A percentile compares a stretch with the other conserved stretches of the same genome.
Conservation (phyloP, 35 echinoderm and acorn worm species). For the Amphiura filiformis region DNA sequence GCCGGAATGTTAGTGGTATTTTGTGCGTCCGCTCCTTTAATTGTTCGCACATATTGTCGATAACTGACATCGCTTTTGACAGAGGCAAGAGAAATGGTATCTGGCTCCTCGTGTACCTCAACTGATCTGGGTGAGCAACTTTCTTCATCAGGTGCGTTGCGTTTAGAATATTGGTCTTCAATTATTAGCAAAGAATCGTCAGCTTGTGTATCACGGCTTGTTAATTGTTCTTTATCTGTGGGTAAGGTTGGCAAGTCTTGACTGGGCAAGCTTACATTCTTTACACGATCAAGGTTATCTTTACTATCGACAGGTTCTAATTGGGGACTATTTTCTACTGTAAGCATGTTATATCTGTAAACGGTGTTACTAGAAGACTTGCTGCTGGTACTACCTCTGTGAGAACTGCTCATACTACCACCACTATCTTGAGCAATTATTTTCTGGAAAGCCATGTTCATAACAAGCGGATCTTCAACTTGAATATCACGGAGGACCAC, state of each 20-base stretch:
- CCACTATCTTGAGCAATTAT: background rate
- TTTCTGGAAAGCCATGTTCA: slow-evolving; percentile 22
- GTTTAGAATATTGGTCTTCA: no score
- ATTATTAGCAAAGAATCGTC: no score
- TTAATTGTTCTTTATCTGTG: no score
- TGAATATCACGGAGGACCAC: background rate
- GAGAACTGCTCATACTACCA: background rate
- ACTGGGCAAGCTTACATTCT: background rate
- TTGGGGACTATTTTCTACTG: background rate
- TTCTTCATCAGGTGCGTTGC: no score
- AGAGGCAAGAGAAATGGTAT: background rate
- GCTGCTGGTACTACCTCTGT: background rate
- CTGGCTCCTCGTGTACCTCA: no score
- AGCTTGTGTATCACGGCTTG: no score
- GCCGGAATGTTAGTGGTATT: background rate
- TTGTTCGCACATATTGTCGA: background rate
- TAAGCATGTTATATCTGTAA: background rate
- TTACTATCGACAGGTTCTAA: no score
- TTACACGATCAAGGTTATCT: no score
- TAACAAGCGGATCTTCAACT: background rate
- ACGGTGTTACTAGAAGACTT: no score
- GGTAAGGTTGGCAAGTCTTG: no score
- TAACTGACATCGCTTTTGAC: background rate
- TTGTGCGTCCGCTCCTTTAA: background rate
- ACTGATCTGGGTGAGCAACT: no score